Percentiles rank a stretch among this genome's conserved stretches.
phyloP scores from a whole-genome alignment of 2,888 invertebrate species.

The Boloria selene region DNA sequence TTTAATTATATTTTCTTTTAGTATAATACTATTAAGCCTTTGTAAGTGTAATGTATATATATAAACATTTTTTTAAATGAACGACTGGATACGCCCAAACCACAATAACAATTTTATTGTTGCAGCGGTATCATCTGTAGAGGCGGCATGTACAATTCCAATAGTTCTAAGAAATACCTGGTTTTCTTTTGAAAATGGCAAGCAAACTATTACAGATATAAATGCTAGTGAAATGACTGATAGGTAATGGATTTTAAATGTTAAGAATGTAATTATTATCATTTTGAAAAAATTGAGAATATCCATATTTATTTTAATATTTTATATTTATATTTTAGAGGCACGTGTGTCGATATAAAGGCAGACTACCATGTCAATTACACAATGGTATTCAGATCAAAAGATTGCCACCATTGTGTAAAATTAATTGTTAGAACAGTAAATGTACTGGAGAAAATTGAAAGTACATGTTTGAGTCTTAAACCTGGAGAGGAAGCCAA shows the following conservation, averaged over 20 bases:
- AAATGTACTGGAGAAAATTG: slow-evolving; percentile 94
- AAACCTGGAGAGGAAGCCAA: slow-evolving; percentile 85
- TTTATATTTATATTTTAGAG: slow-evolving; percentile 66
- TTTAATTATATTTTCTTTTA: slow-evolving; percentile 8
- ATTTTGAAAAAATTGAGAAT: background rate
- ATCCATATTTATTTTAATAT: background rate
- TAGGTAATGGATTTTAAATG: slow-evolving; percentile 56
- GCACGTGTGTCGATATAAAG: slow-evolving; percentile 87
- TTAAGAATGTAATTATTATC: slow-evolving; percentile 4
- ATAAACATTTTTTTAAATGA: slow-evolving; percentile 3
- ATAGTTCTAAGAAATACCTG: slow-evolving; percentile 91
- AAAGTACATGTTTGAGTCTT: slow-evolving; percentile 91
- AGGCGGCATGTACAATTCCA: slow-evolving; percentile 87
- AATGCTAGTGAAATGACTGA: slow-evolving; percentile 90
- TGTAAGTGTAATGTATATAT: slow-evolving; percentile 11
- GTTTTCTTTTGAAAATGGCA: slow-evolving; percentile 95
- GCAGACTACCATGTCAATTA: slow-evolving; percentile 91
- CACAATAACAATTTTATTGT: slow-evolving; percentile 40
- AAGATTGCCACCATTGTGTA: slow-evolving; percentile 91
- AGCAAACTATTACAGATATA: slow-evolving; percentile 91
- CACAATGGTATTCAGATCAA: slow-evolving; percentile 89
- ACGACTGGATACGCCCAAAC: slow-evolving; percentile 62
- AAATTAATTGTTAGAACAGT: slow-evolving; percentile 92
- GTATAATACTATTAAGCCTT: slow-evolving; percentile 10
- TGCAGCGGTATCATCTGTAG: slow-evolving; percentile 59